Evolutionary conservation across 1,140 invertebrate species (phyloP), one percentile per base, ranked within the genome.

Genomic region (Sweltsa coloradensis): DNA sequence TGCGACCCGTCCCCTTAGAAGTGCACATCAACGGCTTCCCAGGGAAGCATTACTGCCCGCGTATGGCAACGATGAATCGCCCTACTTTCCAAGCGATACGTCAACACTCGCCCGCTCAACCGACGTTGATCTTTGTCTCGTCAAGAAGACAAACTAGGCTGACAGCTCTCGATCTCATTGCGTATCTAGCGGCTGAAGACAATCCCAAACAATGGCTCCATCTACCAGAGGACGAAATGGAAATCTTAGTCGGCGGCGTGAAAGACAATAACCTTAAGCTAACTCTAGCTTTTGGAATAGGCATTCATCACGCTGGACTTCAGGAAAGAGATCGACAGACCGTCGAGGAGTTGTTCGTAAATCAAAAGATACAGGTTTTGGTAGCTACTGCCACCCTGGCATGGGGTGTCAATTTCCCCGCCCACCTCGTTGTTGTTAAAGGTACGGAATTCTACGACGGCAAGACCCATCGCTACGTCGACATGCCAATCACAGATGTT

Each of bases 61-160:
- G 97, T 48, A 99, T 99, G 97, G 89, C 94, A 27, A 90, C 93
- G 0, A 99, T 99, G 97, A 99, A 99, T 67, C 89, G 94, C 60
- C 95, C 97, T n/a, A 86, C 89, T 3, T 99, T 90, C 68, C 86
- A 94, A 70, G 90, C 91, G 1, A 97, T 99, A 51, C 77, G 83
- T 42, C 83, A 89, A 45, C 89, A 98, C 66, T 95, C 94, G 0
- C 90, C 92, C 0, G 65, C 69, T 5, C 82, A 97, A 58, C 96
- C 97, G 0, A 78, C 86, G 0, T 71, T 99, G 19, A 79, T 99
- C 5, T 99, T 99, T 67, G 97, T 99, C 0, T 96, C 96, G 1
- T 97, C 93, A n/a, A 71, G 96, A 36, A 71, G 97, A 53, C 97
- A 99, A 73, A 99, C 96, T 0, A 74, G 96, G 46, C 69, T 99